Evolutionary conservation across 2,888 invertebrate genomes (phyloP), one percentile per base, ranked within the genome.

Genomic region (Acanthacorydalis orientalis): DNA sequence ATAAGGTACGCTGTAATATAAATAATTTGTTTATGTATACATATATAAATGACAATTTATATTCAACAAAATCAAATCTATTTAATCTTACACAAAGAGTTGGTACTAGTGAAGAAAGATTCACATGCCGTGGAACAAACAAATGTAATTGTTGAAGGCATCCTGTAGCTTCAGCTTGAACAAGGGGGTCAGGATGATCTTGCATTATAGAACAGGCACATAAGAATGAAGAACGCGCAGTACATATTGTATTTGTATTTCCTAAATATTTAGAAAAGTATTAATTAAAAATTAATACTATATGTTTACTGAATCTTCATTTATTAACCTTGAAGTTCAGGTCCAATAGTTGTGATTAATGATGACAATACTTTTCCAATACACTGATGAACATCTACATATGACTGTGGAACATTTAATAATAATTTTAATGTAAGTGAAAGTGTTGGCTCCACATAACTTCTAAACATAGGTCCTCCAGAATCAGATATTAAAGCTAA

Each of bases 391-490:
- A 96, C 82, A 62, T 95, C 93, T 34, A 87, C 88, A 58, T 84
- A 78, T 49, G 86, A 86, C 37, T 91, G 86, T 6, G 93, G 89
- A n/a, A 93, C 88, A 47, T 81, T 82, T 51, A 95, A 74, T 46
- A 95, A 69, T 47, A 96, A 72, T 60, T 92, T 91, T 50, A 98
- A 68, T n/a, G 89, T 84, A 45, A 95, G 72, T 9, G 87, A 86
- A 47, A 98, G 71, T 0, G 92, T 86, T 1, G 93, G 90, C 61
- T 98, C 97, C 14, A 97, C 95, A 66, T 93, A 98, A 31, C 90
- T 82, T 16, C 96, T 78, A 70, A 98, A 98, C 93, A 98, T 96
- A 1, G 98, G 97, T 0, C 98, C 98, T 1, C 97, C 95, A 0
- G 96, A 95, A 66, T 97, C 96, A 3, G 93, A 95, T 50, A 98